A percentile compares a stretch with the other conserved stretches of the same genome.
Conservation (phyloP, 2,113 vertebrate genomes). For the Campylomormyrus numenius region DNA sequence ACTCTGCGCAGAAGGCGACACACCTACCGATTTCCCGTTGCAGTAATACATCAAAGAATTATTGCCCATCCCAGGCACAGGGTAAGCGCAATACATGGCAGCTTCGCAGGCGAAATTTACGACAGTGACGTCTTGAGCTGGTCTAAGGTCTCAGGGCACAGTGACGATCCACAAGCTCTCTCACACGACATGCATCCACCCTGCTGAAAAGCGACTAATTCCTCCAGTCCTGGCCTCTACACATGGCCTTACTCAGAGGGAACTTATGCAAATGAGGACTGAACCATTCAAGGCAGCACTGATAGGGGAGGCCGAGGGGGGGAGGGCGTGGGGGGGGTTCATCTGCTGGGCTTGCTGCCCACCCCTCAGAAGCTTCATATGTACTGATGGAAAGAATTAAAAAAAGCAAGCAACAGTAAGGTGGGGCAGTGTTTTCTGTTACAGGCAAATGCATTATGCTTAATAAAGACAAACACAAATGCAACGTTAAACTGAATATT, state of each 20-base stretch:
- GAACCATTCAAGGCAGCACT: slow-evolving; percentile 66
- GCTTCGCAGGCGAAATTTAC: not conserved
- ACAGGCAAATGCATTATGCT: not conserved
- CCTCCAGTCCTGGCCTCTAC: slow-evolving; percentile 58
- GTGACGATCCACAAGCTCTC: slow-evolving; percentile 54
- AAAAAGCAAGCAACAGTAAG: not conserved
- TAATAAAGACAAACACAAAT: not conserved
- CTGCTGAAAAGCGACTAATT: slow-evolving; percentile 46
- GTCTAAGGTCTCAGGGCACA: slow-evolving; percentile 46
- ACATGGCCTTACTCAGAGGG: slow-evolving; percentile 76
- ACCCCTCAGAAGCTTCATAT: slow-evolving; percentile 7
- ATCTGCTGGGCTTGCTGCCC: not conserved
- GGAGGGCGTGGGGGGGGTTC: slow-evolving; percentile 14
- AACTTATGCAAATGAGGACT: slow-evolving; percentile 89
- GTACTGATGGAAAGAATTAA: slow-evolving; percentile 15
- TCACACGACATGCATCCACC: slow-evolving; percentile 61
- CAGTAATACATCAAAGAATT: slow-evolving; percentile 88
- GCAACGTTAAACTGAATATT: not conserved
- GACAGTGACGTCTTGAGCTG: slow-evolving; percentile 43
- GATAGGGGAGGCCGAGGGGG: slow-evolving; percentile 45
- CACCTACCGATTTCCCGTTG: slow-evolving; percentile 88
- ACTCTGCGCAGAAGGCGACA: not conserved
- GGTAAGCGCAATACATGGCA: slow-evolving; percentile 87
- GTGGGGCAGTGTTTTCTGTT: not conserved
- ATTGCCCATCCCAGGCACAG: slow-evolving; percentile 76